Conservation (phyloP, 2,888 invertebrate species). For the Troides oblongomaculatus region DNA sequence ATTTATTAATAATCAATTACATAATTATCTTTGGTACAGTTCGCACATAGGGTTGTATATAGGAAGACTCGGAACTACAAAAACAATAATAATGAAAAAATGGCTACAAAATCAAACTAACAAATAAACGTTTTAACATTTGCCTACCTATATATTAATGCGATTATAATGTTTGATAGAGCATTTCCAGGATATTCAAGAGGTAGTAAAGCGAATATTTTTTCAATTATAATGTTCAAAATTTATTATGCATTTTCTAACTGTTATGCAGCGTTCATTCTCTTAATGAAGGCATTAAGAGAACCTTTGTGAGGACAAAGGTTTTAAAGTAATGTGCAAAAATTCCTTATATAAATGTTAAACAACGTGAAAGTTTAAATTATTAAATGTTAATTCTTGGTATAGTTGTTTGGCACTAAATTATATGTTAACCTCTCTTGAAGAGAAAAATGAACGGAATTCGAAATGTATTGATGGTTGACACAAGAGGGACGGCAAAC, state of each 20-base stretch:
- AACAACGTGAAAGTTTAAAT: too few species aligned
- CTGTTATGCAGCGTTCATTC: too few species aligned
- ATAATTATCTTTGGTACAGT: conserved; percentile 33
- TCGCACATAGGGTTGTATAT: conserved; percentile 30
- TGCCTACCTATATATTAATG: too few species aligned
- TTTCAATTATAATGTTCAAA: too few species aligned
- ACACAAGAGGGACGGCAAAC: conserved; percentile 29
- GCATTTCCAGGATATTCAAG: too few species aligned
- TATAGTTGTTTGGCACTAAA: conserved; percentile 29
- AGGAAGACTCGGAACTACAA: conserved; percentile 30
- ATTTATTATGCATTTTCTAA: too few species aligned
- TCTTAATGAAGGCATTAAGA: too few species aligned
- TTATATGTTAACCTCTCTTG: conserved; percentile 24
- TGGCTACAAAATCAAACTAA: conserved; percentile 20
- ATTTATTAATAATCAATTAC: conserved; percentile 27
- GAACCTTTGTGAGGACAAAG: too few species aligned
- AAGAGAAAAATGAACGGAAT: conserved; percentile 30
- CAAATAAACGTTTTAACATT: conserved; percentile 10
- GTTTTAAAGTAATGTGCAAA: too few species aligned
- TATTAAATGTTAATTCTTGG: conserved; percentile 24
- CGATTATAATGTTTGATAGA: too few species aligned
- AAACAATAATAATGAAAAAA: conserved; percentile 29
- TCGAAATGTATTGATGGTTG: conserved; percentile 22
- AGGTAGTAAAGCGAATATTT: too few species aligned
- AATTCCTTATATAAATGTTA: too few species aligned